These are phyloP conservation scores for Calephelis perditalis DNA, from an alignment of 2,888 invertebrate genomes.

Conservation along the genomic window DNA sequence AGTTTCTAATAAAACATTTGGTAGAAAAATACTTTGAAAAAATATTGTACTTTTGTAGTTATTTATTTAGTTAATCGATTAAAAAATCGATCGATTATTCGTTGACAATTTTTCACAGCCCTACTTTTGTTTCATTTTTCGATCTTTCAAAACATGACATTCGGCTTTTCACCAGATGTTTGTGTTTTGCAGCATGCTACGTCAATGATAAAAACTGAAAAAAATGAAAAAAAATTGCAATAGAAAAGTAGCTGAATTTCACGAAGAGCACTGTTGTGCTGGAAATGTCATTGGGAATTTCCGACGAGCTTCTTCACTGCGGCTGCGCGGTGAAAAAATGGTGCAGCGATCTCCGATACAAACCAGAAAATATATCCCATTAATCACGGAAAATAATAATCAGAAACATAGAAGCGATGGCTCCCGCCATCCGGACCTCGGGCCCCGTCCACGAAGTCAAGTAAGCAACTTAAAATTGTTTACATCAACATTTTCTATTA, in stretches of 20 bases:
- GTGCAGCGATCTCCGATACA: conserved; percentile 73
- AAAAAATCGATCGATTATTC: too few relatives aligned
- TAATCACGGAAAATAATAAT: conserved; percentile 80
- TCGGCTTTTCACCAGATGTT: conserved; percentile 48
- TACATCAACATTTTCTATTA: conserved; percentile 12
- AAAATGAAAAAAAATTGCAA: conserved; percentile 68
- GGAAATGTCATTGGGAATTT: conserved; percentile 75
- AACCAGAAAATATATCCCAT: conserved; percentile 75
- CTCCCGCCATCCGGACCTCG: conserved; percentile 60
- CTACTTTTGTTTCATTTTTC: too few relatives aligned
- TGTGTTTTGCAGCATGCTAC: conserved; percentile 54
- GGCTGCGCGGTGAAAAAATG: conserved; percentile 82
- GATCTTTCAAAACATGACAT: conserved; percentile 8
- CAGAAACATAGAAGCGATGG: conserved; percentile 69
- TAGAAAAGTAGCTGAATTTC: conserved; percentile 62
- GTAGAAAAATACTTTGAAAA: too few relatives aligned
- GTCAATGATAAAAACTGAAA: conserved; percentile 59
- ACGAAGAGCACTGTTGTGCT: conserved; percentile 73
- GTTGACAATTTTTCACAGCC: too few relatives aligned
- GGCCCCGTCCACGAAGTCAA: conserved; percentile 77
- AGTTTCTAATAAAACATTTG: too few relatives aligned
- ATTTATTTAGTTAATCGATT: too few relatives aligned
- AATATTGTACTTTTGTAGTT: too few relatives aligned
- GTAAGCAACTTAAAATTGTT: conserved; percentile 54
- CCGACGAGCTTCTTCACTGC: conserved; percentile 82